Evolutionary conservation across 2,888 invertebrate genomes (phyloP), one percentile per base, ranked within the genome.

Genomic region (Lamellibrachia columna): DNA sequence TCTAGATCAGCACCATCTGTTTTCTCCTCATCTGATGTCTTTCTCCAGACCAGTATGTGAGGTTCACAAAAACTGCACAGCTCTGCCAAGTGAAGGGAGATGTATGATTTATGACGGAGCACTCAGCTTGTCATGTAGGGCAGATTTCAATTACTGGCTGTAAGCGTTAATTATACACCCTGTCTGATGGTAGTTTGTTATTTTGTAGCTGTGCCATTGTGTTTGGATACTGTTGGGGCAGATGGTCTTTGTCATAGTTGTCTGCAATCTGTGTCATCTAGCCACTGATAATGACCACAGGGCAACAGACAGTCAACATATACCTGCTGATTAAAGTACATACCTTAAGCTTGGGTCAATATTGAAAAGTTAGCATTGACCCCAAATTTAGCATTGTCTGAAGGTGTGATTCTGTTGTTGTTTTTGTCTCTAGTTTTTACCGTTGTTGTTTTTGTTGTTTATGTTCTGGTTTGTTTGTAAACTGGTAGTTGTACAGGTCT

Each of bases 81-180:
- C 15, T n/a, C 75, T n/a, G 15, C 15, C 15, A 75, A 75, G n/a
- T 75, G 75, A 75, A 22, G 75, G 22, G n/a, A 75, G 75, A 15
- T 75, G 75, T 75, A 22, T 75, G 75, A 75, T 75, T 75, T 75
- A 22, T 75, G 22, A 22, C 75, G 11, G 75, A 15, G n/a, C 75
- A n/a, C 75, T 75, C 11, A n/a, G 75, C 75, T 75, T 75, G 75
- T 75, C 75, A 22, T 75, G 75, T 75, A 11, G n/a, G 22, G 75
- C 75, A 75, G 15, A 75, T 75, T 75, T 75, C 75, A 22, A 75
- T 75, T 75, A 75, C n/a, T 75, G 75, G 75, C 22, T 75, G 6
- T 75, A 75, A 75, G 75, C 75, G 75, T 75, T 75, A n/a, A 75
- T 75, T 75, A 75, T 22, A 75, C 75, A 75, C 75, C 75, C 75